These are phyloP conservation scores for Acanthococcus lagerstroemiae DNA, from an alignment of 2,888 invertebrate species.

Conservation along the genomic window DNA sequence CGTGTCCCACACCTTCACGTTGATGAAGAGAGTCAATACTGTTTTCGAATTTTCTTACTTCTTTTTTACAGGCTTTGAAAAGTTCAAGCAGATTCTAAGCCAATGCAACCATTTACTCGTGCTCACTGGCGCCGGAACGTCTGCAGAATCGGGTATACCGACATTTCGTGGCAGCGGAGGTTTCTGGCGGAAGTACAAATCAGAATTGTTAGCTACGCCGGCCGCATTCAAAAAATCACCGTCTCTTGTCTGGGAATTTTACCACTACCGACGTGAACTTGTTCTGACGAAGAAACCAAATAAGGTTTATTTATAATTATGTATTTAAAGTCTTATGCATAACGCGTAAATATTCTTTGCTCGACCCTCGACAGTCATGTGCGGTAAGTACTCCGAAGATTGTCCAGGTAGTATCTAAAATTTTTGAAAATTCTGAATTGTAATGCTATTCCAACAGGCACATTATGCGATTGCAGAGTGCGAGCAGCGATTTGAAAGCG, in stretches of 20 bases:
- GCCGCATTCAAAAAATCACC: slow-evolving; percentile 61
- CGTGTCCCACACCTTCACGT: too few relatives aligned
- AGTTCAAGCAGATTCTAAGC: slow-evolving; percentile 2
- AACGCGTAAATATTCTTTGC: neutral
- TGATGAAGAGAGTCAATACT: too few relatives aligned
- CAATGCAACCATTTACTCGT: slow-evolving; percentile 49
- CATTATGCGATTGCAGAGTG: slow-evolving; percentile 59
- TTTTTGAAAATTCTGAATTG: neutral
- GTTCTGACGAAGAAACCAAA: slow-evolving; percentile 62
- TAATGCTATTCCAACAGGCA: slow-evolving; percentile 45
- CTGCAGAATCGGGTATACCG: slow-evolving; percentile 77
- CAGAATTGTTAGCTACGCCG: slow-evolving; percentile 57
- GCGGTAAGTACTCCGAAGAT: too few relatives aligned
- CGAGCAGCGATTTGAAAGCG: slow-evolving; percentile 44
- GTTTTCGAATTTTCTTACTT: too few relatives aligned
- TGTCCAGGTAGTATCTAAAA: neutral
- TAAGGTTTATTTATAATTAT: slow-evolving; percentile 45
- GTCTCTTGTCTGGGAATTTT: slow-evolving; percentile 82
- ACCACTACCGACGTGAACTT: slow-evolving; percentile 71
- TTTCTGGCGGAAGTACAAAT: slow-evolving; percentile 66
- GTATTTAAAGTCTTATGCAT: neutral
- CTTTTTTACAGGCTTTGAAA: too few relatives aligned
- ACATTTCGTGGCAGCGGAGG: slow-evolving; percentile 76
- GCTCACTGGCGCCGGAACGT: slow-evolving; percentile 67
- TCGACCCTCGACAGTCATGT: too few relatives aligned